phyloP scores from a whole-genome alignment of 2,113 vertebrate species.

The Grantiella picta region DNA sequence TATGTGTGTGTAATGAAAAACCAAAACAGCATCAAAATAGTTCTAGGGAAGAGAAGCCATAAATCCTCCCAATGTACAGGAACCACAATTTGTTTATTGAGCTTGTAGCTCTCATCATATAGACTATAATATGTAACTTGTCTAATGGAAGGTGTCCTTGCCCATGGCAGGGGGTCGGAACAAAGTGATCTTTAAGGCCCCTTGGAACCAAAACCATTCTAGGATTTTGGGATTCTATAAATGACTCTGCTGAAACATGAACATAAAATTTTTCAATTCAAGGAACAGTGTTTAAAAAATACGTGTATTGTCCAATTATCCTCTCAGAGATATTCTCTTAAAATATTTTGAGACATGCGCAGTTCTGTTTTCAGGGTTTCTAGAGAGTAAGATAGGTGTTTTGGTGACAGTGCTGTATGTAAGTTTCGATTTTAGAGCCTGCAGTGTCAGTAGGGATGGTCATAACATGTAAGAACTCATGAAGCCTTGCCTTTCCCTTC shows the following conservation, averaged over 20 bases:
- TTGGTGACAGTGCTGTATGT: not conserved
- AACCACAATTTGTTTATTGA: not conserved
- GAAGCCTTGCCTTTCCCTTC: not conserved
- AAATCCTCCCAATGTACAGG: not conserved
- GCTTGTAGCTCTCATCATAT: not conserved
- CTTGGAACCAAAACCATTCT: not conserved
- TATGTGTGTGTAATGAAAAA: not conserved
- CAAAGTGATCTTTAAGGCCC: not conserved
- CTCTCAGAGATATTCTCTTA: not conserved
- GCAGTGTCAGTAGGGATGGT: no score
- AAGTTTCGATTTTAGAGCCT: not conserved
- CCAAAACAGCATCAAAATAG: not conserved
- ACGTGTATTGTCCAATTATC: not conserved
- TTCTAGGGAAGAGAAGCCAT: not conserved
- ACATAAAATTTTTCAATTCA: not conserved
- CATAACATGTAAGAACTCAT: fast-evolving
- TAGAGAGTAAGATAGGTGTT: not conserved
- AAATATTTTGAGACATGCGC: not conserved
- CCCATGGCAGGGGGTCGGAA: no score
- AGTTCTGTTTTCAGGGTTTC: not conserved
- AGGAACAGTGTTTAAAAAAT: not conserved
- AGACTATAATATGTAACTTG: no score
- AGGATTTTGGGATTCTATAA: not conserved
- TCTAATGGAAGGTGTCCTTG: fast-evolving
- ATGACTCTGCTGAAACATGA: not conserved